A percentile compares a stretch with the other conserved stretches of the same genome.
Conservation (phyloP, 1,140 invertebrate species). For the Drosophila dunni region DNA sequence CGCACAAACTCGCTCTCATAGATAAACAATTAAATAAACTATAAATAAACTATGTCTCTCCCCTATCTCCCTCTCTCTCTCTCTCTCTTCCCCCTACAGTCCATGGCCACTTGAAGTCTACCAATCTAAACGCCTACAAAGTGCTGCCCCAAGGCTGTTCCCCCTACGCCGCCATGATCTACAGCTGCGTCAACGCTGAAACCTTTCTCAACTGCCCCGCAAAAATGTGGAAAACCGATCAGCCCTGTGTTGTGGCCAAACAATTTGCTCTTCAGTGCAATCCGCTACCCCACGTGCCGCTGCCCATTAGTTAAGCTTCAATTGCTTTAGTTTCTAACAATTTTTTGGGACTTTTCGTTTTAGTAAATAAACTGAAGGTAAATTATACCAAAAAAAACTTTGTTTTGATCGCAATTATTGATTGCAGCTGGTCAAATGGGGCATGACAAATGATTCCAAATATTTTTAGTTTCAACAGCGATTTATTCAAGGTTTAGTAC, state of each 20-base stretch:
- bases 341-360: background rate
- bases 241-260: conserved; percentile 68
- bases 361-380: conserved; percentile 24
- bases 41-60: background rate
- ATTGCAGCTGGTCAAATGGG: conserved; percentile 43
- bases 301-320: conserved; percentile 60
- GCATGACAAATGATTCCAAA: conserved; percentile 30
- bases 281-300: conserved; percentile 75
- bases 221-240: conserved; percentile 73
- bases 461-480: background rate
- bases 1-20: no score
- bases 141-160: conserved; percentile 72
- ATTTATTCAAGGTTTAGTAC: conserved; percentile 56
- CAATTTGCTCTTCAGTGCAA: conserved; percentile 75
- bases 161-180: conserved; percentile 77
- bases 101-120: conserved; percentile 54
- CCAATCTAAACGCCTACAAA: conserved; percentile 54
- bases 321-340: background rate
- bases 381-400: no score
- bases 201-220: conserved; percentile 76
- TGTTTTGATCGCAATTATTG: no score
- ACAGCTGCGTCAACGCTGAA: conserved; percentile 79
- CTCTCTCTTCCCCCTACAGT: conserved; percentile 27
- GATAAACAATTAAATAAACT: background rate
- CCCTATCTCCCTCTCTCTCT: background rate